These are phyloP conservation scores for Dinocampus coccinellae DNA, from an alignment of 2,888 invertebrate genomes.

Conservation along the genomic window DNA sequence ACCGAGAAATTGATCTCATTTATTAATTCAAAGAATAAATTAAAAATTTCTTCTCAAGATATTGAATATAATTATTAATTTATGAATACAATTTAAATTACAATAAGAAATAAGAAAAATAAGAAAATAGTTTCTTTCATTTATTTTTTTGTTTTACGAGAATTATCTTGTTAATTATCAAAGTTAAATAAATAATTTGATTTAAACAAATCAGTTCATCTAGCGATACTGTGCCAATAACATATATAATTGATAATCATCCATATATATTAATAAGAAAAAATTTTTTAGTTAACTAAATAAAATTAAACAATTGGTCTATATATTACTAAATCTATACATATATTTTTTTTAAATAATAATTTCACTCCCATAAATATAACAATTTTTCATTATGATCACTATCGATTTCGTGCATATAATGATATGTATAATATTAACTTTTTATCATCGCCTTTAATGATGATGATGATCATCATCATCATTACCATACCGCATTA, in stretches of 20 bases:
- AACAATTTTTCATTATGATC: slow-evolving; percentile 40
- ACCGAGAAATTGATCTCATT: slow-evolving; percentile 45
- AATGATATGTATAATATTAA: too few species aligned
- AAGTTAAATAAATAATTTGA: not conserved
- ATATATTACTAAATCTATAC: not conserved
- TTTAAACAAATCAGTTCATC: not conserved
- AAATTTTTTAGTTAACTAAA: not conserved
- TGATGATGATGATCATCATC: too few species aligned
- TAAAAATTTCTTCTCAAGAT: not conserved
- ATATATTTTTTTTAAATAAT: not conserved
- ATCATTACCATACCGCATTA: too few species aligned
- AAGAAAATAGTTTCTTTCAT: not conserved
- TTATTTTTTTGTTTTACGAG: too few species aligned
- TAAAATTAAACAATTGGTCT: not conserved
- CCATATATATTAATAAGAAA: not conserved
- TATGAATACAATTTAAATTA: not conserved
- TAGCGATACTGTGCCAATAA: slow-evolving; percentile 12
- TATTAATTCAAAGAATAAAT: not conserved
- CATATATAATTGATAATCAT: not conserved
- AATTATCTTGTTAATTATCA: not conserved
- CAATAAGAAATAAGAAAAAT: not conserved
- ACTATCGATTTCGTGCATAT: slow-evolving; percentile 57
- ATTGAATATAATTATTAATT: not conserved
- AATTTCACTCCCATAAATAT: not conserved
- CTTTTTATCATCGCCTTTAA: too few species aligned